These are phyloP conservation scores for Poecile montanus DNA, from an alignment of 2,797 vertebrate genomes.

Conservation along the genomic window DNA sequence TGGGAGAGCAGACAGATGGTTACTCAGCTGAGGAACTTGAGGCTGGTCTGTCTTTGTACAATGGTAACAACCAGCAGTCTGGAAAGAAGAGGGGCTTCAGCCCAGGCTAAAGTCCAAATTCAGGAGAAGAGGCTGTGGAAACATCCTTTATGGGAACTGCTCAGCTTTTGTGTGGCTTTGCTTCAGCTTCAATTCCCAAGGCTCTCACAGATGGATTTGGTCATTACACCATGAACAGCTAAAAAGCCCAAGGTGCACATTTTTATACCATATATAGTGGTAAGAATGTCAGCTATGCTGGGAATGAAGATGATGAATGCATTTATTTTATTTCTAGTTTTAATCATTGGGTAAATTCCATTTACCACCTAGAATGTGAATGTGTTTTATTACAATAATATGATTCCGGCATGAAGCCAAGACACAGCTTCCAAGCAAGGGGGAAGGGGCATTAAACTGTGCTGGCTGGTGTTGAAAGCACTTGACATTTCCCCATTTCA, in stretches of 20 bases:
- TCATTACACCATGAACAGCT: background rate
- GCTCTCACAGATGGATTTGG: slow-evolving; percentile 10
- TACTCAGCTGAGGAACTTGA: slow-evolving; percentile 39
- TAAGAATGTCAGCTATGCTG: slow-evolving; percentile 16
- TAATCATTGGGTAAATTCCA: slow-evolving; percentile 58
- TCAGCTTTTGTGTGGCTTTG: slow-evolving; percentile 40
- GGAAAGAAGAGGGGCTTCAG: background rate
- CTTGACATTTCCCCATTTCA: slow-evolving; percentile 63
- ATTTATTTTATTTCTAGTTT: slow-evolving; percentile 57
- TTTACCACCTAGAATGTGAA: slow-evolving; percentile 49
- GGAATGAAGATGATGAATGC: slow-evolving; percentile 38
- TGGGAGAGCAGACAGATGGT: slow-evolving; percentile 61
- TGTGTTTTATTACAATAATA: slow-evolving; percentile 55
- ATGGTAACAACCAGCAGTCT: background rate
- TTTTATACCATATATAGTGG: slow-evolving; percentile 47
- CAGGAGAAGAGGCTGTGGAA: background rate
- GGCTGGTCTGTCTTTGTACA: background rate
- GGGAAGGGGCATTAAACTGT: slow-evolving; percentile 18
- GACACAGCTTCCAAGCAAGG: slow-evolving; percentile 1
- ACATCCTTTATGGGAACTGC: background rate
- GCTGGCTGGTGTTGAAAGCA: slow-evolving; percentile 28
- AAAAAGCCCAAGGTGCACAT: slow-evolving; percentile 43
- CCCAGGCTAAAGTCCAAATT: background rate
- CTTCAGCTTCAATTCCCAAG: slow-evolving; percentile 27
- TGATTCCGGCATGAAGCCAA: background rate